phyloP scores from a whole-genome alignment of 2,888 invertebrate species.

The Linnaemya tessellans region DNA sequence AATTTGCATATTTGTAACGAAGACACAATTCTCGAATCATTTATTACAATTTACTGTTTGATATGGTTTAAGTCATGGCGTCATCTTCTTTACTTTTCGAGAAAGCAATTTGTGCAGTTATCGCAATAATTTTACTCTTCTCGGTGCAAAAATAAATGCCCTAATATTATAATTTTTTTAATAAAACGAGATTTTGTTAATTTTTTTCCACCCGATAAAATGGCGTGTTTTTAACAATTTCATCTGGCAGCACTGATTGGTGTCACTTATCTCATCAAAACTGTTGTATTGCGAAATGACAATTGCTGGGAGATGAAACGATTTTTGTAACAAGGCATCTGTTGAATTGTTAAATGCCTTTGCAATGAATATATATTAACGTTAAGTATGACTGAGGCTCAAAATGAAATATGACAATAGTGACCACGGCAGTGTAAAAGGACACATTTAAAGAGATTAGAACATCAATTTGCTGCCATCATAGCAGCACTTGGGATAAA shows the following conservation, averaged over 20 bases:
- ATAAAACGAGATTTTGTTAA: too few species aligned
- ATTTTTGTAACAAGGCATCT: conserved; percentile 7
- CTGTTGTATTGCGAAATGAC: not conserved
- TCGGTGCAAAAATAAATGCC: too few species aligned
- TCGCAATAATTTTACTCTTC: too few species aligned
- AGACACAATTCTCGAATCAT: too few species aligned
- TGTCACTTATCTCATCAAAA: conserved; percentile 6
- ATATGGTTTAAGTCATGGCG: too few species aligned
- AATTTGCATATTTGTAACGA: too few species aligned
- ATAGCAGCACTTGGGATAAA: conserved; percentile 24
- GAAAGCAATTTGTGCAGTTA: too few species aligned
- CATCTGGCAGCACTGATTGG: not conserved
- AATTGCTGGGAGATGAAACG: not conserved
- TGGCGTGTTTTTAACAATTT: not conserved
- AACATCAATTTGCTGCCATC: conserved; percentile 65
- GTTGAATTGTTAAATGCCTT: conserved; percentile 37
- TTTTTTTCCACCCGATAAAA: too few species aligned
- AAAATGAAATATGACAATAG: conserved; percentile 33
- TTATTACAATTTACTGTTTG: too few species aligned
- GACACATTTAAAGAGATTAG: conserved; percentile 57
- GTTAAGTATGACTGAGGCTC: conserved; percentile 4
- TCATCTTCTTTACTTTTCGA: too few species aligned
- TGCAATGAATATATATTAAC: conserved; percentile 33
- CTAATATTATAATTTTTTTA: too few species aligned
- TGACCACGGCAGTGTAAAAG: conserved; percentile 34